A percentile compares a stretch with the other conserved stretches of the same genome.
Conservation (phyloP, 2,888 invertebrate genomes). For the Schizotus pectinicornis region DNA sequence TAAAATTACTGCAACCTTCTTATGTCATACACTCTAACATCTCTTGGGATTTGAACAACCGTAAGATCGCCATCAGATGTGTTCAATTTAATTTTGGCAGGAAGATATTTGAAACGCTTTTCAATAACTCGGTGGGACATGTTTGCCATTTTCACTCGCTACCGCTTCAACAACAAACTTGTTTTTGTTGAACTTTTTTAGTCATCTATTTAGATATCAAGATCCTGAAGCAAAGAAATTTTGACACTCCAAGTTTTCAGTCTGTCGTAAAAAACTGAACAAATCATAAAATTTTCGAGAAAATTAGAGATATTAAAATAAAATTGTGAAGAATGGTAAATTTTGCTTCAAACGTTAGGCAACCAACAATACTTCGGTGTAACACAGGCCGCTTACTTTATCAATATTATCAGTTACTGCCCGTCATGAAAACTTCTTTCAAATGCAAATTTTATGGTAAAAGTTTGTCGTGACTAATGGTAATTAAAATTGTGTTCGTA, state of each 20-base stretch:
- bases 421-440: no score
- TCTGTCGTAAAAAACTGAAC: no score
- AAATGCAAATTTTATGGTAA: slow-evolving; percentile 1
- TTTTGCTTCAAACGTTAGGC: background rate
- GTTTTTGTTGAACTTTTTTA: background rate
- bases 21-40: slow-evolving; percentile 40
- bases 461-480: slow-evolving; percentile 6
- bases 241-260: no score
- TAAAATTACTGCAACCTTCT: slow-evolving; percentile 11
- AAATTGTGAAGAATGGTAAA: no score
- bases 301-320: background rate
- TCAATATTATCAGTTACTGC: no score
- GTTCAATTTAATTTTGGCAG: slow-evolving; percentile 42
- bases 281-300: background rate
- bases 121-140: slow-evolving; percentile 26
- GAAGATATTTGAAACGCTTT: slow-evolving; percentile 43
- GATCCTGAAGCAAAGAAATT: no score
- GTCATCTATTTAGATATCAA: no score
- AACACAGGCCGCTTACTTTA: no score
- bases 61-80: slow-evolving; percentile 32
- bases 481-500: background rate
- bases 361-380: slow-evolving; percentile 13
- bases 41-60: slow-evolving; percentile 37
- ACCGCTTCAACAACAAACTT: background rate
- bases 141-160: background rate